These are phyloP conservation scores for Datnioides undecimradiatus DNA, from an alignment of 2,113 vertebrate species.

Conservation along the genomic window DNA sequence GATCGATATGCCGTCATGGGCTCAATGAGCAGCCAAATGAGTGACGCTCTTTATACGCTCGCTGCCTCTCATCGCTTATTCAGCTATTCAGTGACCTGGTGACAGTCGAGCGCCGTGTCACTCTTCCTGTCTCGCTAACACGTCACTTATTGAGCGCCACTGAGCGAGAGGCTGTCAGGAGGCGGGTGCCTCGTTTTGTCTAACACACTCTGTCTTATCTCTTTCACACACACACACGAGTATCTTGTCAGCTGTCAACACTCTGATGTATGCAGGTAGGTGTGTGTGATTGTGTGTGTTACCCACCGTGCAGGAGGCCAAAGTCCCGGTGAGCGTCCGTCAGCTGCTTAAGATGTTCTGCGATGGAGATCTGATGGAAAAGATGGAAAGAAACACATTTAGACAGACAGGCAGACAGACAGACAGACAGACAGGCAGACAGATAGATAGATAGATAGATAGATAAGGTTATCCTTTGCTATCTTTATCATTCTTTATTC, in stretches of 20 bases:
- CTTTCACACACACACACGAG: constrained; percentile 3
- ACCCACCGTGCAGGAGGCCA: constrained; percentile 92
- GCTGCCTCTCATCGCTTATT: constrained; percentile 3
- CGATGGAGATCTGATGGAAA: constrained; percentile 87
- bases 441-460: neutral
- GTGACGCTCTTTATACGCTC: neutral
- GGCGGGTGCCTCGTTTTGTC: constrained; percentile 18
- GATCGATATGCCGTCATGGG: constrained; percentile 14
- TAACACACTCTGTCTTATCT: constrained; percentile 7
- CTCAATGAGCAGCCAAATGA: neutral
- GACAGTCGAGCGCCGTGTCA: neutral
- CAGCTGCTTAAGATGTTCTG: constrained; percentile 93
- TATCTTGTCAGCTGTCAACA: constrained; percentile 11
- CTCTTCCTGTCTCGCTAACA: neutral
- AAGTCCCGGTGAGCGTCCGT: constrained; percentile 94
- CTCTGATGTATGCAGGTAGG: neutral
- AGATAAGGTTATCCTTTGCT: too few relatives aligned
- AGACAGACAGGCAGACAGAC: neutral
- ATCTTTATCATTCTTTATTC: too few relatives aligned
- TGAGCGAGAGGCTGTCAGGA: constrained; percentile 13
- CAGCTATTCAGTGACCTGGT: constrained; percentile 25
- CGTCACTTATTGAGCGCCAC: constrained; percentile 6
- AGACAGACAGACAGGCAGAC: neutral
- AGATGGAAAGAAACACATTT: neutral
- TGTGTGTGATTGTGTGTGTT: neutral